These are phyloP conservation scores for Rhombomys opimus DNA, from an alignment of 2,113 vertebrate genomes.

Conservation along the genomic window DNA sequence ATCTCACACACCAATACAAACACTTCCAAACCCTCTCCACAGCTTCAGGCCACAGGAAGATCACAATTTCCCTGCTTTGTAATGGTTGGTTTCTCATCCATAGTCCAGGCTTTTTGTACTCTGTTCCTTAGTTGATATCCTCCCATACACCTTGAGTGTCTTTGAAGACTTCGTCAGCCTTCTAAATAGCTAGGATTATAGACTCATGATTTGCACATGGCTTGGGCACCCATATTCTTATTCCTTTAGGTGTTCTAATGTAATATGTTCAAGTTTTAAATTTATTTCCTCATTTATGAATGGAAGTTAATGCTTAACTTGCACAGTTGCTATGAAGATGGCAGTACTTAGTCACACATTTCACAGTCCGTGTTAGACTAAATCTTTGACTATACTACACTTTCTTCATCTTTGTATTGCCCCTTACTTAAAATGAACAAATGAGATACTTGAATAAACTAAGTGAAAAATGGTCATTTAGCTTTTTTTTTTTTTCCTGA, in stretches of 20 bases:
- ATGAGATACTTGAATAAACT: conserved; percentile 15
- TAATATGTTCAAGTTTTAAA: neutral
- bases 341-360: neutral
- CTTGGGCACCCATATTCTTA: neutral
- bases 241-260: neutral
- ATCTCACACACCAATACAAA: neutral
- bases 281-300: neutral
- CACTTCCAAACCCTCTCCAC: neutral
- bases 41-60: neutral
- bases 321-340: neutral
- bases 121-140: neutral
- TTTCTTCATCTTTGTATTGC: neutral
- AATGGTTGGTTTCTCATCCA: neutral
- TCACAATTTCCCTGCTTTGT: neutral
- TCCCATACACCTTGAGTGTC: too few relatives aligned
- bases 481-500: neutral
- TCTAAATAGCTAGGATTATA: neutral
- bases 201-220: neutral
- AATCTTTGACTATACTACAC: neutral
- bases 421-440: neutral
- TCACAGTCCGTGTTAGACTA: neutral
- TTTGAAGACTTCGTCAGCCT: neutral
- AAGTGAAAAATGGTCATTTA: neutral
- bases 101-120: neutral
- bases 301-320: neutral